Evolutionary conservation across 2,113 vertebrate species (phyloP), one percentile per base, ranked within the genome.

Genomic region (Tichodroma muraria): DNA sequence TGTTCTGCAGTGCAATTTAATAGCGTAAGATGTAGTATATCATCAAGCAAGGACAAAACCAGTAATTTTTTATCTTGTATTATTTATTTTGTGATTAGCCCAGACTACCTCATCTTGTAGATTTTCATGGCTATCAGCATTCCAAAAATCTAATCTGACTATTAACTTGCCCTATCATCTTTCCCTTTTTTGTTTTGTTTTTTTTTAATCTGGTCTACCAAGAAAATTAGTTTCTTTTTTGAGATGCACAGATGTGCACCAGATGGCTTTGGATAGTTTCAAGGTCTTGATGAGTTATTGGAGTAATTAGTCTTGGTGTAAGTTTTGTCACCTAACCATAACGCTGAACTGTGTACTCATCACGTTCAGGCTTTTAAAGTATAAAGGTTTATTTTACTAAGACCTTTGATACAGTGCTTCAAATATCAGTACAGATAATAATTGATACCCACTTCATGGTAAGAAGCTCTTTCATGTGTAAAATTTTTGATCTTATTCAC

Each of bases 191-290:
- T 56, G 42, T 86, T 69, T 4, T 59, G 17, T 44, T 56, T 37
- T 85, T 57, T 47, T 86, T 65, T 3, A 37, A 37, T 85, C 54
- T 77, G 38, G n/a, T 91, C 47, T 89, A 88, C 42, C 28, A 56
- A 60, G 88, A 81, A 93, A 84, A 84, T 45, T 25, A 12, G 24
- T 91, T 90, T 88, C 56, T 85, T 93, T 83, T 77, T 88, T 9
- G 6, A 86, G 72, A 78, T 15, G 28, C 38, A n/a, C 94, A 93
- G 80, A 88, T 95, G 91, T 71, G 70, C 85, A 91, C 72, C 94
- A 97, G 91, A 95, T 96, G 96, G 89, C 80, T 94, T 80, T 66
- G 64, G 44, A 60, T 95, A 90, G 65, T 95, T 95, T 95, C 79
- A 95, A 83, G 64, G 75, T 90, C 94, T 66, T 90, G 44, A 86